Conservation (phyloP, 2,888 invertebrate species). For the Drosophila dives region DNA sequence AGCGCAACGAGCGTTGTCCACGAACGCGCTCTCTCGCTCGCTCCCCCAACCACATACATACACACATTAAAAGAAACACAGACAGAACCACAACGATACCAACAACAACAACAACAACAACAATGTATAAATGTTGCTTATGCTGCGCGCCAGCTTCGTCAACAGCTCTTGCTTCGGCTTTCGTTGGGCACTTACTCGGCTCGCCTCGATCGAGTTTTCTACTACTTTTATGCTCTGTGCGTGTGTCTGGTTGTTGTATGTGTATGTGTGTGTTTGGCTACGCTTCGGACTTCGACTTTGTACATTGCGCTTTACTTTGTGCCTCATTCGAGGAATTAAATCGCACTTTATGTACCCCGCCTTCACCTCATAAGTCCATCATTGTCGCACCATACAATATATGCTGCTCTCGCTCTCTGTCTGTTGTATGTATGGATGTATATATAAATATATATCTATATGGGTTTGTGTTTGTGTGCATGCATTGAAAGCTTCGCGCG, state of each 20-base stretch:
- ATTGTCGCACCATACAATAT: background rate
- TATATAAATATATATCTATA: slow-evolving; percentile 12
- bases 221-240: slow-evolving; percentile 33
- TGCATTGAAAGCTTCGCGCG: slow-evolving; percentile 46
- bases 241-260: slow-evolving; percentile 15
- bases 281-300: slow-evolving; percentile 61
- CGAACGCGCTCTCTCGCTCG: slow-evolving; percentile 24
- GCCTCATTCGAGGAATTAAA: slow-evolving; percentile 74
- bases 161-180: slow-evolving; percentile 32
- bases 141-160: slow-evolving; percentile 56
- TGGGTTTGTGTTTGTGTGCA: slow-evolving; percentile 24
- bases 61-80: slow-evolving; percentile 25
- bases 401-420: slow-evolving; percentile 35
- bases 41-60: slow-evolving; percentile 19
- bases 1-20: slow-evolving; percentile 54
- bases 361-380: background rate
- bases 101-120: slow-evolving; percentile 47
- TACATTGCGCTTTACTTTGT: slow-evolving; percentile 80
- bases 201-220: slow-evolving; percentile 70
- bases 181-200: slow-evolving; percentile 36
- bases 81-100: slow-evolving; percentile 30
- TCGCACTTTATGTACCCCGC: slow-evolving; percentile 65
- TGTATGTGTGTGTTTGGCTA: slow-evolving; percentile 25
- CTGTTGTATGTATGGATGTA: slow-evolving; percentile 21
- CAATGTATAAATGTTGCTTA: slow-evolving; percentile 67